Percentiles rank a stretch among this genome's conserved stretches.
phyloP scores from a whole-genome alignment of 2,113 vertebrate genomes.

The Macrotis lagotis region DNA sequence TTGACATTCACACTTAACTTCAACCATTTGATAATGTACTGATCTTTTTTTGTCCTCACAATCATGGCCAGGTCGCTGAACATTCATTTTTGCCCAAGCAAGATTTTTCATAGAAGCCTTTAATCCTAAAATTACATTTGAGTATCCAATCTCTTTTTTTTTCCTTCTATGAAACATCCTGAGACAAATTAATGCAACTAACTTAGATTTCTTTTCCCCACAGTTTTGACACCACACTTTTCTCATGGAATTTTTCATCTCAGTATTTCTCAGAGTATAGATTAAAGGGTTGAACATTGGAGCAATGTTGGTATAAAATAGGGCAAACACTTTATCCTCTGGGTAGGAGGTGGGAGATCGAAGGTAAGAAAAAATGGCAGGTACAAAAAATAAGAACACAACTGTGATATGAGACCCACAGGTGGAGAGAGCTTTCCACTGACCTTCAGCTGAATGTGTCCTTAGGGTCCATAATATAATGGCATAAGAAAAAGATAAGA shows the following conservation, averaged over 20 bases:
- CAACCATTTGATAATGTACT: neutral
- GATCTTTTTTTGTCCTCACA: neutral
- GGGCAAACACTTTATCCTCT: slow-evolving; percentile 26
- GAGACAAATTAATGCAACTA: neutral
- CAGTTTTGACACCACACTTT: slow-evolving; percentile 20
- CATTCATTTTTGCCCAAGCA: neutral
- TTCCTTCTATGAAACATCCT: neutral
- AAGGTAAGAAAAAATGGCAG: slow-evolving; percentile 29
- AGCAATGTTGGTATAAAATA: slow-evolving; percentile 33
- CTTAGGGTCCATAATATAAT: slow-evolving; percentile 43
- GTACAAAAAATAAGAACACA: neutral
- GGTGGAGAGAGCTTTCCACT: slow-evolving; percentile 21
- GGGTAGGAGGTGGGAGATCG: neutral
- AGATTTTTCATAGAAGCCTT: neutral
- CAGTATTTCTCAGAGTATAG: slow-evolving; percentile 32
- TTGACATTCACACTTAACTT: neutral
- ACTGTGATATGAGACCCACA: slow-evolving; percentile 40
- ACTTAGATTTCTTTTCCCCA: neutral
- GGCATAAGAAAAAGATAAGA: slow-evolving; percentile 31
- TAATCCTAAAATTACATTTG: neutral
- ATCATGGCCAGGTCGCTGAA: neutral
- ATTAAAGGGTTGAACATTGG: slow-evolving; percentile 41
- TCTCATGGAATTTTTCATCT: slow-evolving; percentile 31
- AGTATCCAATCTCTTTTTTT: fast-evolving
- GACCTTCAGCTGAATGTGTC: slow-evolving; percentile 34